These are phyloP conservation scores for Nasonia oneida DNA, from an alignment of 2,888 invertebrate genomes.

Conservation along the genomic window DNA sequence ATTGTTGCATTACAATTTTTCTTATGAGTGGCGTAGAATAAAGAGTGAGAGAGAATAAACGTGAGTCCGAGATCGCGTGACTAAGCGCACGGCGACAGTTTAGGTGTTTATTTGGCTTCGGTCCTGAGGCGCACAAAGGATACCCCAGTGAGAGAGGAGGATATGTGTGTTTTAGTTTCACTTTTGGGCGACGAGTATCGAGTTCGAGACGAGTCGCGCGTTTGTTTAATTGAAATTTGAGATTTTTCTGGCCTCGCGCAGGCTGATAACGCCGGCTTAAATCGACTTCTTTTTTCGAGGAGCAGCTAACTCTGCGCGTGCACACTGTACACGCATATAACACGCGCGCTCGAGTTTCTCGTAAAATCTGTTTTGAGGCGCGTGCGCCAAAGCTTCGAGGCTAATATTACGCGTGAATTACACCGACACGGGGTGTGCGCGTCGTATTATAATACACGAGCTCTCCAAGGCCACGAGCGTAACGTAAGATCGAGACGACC, in stretches of 20 bases:
- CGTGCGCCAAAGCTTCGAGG: slow-evolving; percentile 16
- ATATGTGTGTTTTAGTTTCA: slow-evolving; percentile 42
- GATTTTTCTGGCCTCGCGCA: slow-evolving; percentile 35
- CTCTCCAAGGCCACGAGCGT: neutral
- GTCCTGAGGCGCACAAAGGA: slow-evolving; percentile 46
- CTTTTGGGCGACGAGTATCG: slow-evolving; percentile 48
- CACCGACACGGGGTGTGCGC: neutral
- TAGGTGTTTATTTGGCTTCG: slow-evolving; percentile 61
- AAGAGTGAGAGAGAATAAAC: no score
- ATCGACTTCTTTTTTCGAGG: slow-evolving; percentile 7
- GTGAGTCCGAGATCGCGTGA: slow-evolving; percentile 19
- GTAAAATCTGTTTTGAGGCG: slow-evolving; percentile 47
- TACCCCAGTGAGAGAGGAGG: slow-evolving; percentile 11
- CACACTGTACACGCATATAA: neutral
- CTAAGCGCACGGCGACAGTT: slow-evolving; percentile 44
- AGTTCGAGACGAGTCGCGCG: slow-evolving; percentile 41
- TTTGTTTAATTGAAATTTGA: slow-evolving; percentile 62
- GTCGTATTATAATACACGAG: neutral
- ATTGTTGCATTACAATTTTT: neutral
- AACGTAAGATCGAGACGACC: slow-evolving; percentile 31
- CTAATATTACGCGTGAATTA: slow-evolving; percentile 60
- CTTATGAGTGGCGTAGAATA: no score
- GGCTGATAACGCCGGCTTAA: slow-evolving; percentile 45
- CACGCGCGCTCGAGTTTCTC: slow-evolving; percentile 41
- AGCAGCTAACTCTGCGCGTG: neutral